Base-by-base conservation (phyloP, 1,140 invertebrate genomes). In the Cotesia glomerata region DNA sequence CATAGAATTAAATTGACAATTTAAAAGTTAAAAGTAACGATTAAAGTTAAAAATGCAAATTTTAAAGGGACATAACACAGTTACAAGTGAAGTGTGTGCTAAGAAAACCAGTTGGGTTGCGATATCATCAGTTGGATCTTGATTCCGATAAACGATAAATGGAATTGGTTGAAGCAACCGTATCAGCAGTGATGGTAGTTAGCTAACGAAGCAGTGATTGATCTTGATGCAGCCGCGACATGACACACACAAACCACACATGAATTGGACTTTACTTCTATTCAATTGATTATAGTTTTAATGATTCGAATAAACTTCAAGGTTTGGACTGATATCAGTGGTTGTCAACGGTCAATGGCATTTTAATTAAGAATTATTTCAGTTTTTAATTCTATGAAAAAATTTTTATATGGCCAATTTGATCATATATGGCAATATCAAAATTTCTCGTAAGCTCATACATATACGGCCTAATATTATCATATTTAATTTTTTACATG, bases 101-200 rank as follows among this genome's bases (percentile, higher is more conserved):
- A 7, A 64, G 11, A 45, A 49, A n/a, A 64, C 36, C 35, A 49
- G 52, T 54, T 54, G 39, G 39, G 39, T 45, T 45, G 8, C 13
- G 62, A 14, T 64, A 49, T 59, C 56, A 32, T 59, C 9, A 59
- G 56, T 11, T 18, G 13, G 65, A 68, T 68, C 51, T 56, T 52
- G 51, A 52, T 54, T 14, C 36, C 52, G 65, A 68, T 68, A 35
- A 68, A 54, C 52, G 16, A 54, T 54, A 68, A 13, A 52, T 35
- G 18, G 45, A 16, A 56, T 54, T 56, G 26, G 51, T 68, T 56
- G n/a, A 35, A 54, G 32, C 7, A 36, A 67, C 32, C 26, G 32
- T 18, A 56, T 14, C 32, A 52, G 13, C 18, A 32, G 5, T 39
- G 11, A 45, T 7, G 32, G 32, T 56, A 59, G 26, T 34, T 59